Evolutionary conservation across 2,797 vertebrate species (phyloP), one percentile per base, ranked within the genome.

Genomic region (Selene dorsalis): DNA sequence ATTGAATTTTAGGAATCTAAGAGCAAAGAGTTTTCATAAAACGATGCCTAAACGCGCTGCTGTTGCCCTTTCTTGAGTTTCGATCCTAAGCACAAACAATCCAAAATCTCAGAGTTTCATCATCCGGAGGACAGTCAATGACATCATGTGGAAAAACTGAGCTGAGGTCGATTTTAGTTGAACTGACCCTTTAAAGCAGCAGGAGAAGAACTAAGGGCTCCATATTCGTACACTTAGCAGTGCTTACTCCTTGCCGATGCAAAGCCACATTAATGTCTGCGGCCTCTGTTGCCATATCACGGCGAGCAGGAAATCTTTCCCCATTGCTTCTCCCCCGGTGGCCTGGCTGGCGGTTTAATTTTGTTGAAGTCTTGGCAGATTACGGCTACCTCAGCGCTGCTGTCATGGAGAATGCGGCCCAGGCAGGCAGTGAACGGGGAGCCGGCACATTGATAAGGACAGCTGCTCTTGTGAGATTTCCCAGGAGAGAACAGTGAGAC

Each of bases 401-500:
- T 95, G 94, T 95, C 93, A 94, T 94, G 92, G 86, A 92, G 93
- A 89, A 91, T 61, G 81, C 53, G 22, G 86, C 87, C 79, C 77
- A 61, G 89, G 87, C 81, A 86, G 84, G 84, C 87, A 68, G 90
- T 61, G 79, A 89, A 89, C 80, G 22, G 90, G 83, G 88, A 87
- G 83, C 64, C 77, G 79, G 86, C 88, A 80, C 91, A 91, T 83
- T 92, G 94, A 96, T 95, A 95, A 95, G 93, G 92, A 93, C 91
- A 93, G 90, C 88, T 94, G 91, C 71, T 91, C 92, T 89, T 80
- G 78, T 79, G 92, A 96, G 95, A 95, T 96, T 96, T 97, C 94
- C 94, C 94, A 62, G 66, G 94, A 94, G 95, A 93, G 91, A 93
- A 84, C 69, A 74, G 84, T 70, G 78, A 89, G 93, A 89, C 85